phyloP scores from a whole-genome alignment of 2,113 vertebrate species.

The Prunella himalayana region DNA sequence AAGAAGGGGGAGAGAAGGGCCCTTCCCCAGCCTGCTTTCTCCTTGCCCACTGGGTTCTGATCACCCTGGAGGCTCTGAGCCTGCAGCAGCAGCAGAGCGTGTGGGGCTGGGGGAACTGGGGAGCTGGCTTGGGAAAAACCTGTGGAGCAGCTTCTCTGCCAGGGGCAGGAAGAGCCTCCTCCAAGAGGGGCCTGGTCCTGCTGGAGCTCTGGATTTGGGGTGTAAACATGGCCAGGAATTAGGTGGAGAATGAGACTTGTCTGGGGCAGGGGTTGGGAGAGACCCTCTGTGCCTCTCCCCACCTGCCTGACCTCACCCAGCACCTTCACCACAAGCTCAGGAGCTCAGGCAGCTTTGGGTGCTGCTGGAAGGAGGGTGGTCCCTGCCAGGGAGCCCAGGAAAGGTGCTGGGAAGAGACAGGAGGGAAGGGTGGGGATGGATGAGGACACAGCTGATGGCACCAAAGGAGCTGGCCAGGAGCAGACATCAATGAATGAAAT shows the following conservation, averaged over 20 bases:
- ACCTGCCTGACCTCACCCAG: not conserved
- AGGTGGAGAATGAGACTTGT: not conserved
- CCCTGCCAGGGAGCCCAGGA: not conserved
- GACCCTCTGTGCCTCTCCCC: not conserved
- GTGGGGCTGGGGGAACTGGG: not conserved
- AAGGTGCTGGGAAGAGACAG: accelerated
- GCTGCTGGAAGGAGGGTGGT: not conserved
- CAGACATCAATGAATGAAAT: not conserved
- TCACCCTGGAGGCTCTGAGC: accelerated
- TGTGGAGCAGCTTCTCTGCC: accelerated
- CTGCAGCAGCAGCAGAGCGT: not conserved
- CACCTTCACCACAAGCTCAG: accelerated
- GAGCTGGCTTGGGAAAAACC: not conserved
- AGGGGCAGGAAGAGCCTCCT: not conserved
- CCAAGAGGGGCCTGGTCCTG: accelerated
- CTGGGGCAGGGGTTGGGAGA: not conserved
- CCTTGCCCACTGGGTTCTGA: not conserved
- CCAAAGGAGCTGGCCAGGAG: not conserved
- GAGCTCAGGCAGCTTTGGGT: accelerated
- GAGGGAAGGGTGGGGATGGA: accelerated
- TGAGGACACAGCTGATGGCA: not conserved
- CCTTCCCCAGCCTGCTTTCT: not conserved
- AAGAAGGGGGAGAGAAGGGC: not conserved
- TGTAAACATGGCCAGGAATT: accelerated
- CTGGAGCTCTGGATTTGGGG: not conserved